phyloP scores from a whole-genome alignment of 1,140 invertebrate species.

The Dendrolimus punctatus region DNA sequence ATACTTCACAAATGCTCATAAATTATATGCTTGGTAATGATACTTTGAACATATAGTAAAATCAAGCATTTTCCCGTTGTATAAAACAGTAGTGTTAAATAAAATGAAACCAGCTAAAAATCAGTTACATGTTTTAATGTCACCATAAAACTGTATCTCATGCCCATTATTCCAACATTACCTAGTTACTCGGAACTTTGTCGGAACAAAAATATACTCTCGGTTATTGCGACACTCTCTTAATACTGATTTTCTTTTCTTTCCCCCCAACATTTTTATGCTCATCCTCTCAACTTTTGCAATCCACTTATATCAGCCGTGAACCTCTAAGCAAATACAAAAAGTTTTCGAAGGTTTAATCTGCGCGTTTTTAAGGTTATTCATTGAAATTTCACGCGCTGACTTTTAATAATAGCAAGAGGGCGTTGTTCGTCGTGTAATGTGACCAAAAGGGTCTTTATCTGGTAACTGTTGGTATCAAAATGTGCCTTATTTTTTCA shows the following conservation, averaged over 20 bases:
- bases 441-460: not conserved
- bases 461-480: not conserved
- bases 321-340: constrained; percentile 68
- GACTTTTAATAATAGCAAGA: constrained; percentile 53
- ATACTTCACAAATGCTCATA: too few species aligned
- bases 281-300: constrained; percentile 67
- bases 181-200: constrained; percentile 38
- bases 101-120: constrained; percentile 6
- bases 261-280: constrained; percentile 61
- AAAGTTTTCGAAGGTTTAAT: constrained; percentile 65
- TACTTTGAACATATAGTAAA: too few species aligned
- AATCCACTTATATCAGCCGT: constrained; percentile 69
- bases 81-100: constrained; percentile 5
- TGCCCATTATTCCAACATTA: constrained; percentile 30
- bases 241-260: constrained; percentile 61
- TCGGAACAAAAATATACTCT: constrained; percentile 55
- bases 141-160: constrained; percentile 31
- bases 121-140: constrained; percentile 22
- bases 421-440: constrained; percentile 40
- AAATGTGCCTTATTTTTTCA: too few species aligned
- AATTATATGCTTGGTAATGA: too few species aligned
- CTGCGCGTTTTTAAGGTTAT: constrained; percentile 59
- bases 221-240: constrained; percentile 60
- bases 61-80: too few species aligned
- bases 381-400: constrained; percentile 54